phyloP scores from a whole-genome alignment of 2,113 vertebrate species.

The Muntiacus reevesi region DNA sequence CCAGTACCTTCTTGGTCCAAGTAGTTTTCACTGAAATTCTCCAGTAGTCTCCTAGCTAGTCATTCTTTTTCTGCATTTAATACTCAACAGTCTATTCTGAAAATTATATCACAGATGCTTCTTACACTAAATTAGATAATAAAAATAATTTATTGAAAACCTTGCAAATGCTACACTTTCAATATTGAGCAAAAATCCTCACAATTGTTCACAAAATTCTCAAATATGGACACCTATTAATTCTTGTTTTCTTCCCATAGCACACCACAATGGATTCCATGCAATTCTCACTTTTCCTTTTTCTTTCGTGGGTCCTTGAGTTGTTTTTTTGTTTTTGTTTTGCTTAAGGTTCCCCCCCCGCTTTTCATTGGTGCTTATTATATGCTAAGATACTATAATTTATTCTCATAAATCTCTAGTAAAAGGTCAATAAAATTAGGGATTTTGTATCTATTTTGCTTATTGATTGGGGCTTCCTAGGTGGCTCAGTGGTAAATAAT shows the following conservation, averaged over 20 bases:
- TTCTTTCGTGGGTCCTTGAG: neutral
- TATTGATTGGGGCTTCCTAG: neutral
- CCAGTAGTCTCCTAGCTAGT: neutral
- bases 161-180: neutral
- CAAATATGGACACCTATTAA: neutral
- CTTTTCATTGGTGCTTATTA: neutral
- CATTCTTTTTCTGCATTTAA: neutral
- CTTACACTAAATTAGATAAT: neutral
- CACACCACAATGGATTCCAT: neutral
- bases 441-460: neutral
- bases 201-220: neutral
- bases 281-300: neutral
- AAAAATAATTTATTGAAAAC: neutral
- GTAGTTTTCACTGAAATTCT: neutral
- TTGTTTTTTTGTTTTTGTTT: neutral
- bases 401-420: neutral
- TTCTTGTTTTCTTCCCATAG: neutral
- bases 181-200: neutral
- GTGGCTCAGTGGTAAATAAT: neutral
- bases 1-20: neutral
- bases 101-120: neutral
- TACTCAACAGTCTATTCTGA: neutral
- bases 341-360: rapidly evolving
- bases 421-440: neutral
- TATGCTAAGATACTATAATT: neutral